Percentiles rank a stretch among this genome's conserved stretches.
Evolutionary conservation across 1,140 invertebrate genomes (phyloP).

Genomic region (Ostrea edulis): DNA sequence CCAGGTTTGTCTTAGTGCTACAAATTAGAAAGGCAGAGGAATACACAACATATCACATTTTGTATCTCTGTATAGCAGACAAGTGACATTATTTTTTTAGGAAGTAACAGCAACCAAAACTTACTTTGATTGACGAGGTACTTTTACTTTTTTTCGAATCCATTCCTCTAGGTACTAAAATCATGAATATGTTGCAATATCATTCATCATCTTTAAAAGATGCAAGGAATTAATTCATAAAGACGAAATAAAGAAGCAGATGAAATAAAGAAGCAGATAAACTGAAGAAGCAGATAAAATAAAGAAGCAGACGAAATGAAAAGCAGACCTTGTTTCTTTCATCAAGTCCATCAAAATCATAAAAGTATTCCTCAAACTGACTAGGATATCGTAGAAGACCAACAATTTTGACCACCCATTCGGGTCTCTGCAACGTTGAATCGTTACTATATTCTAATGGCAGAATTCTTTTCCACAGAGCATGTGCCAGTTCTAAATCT

Average conservation of each 20-base stretch:
- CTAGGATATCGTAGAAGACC: not conserved
- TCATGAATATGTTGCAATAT: not conserved
- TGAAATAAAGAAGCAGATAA: not conserved
- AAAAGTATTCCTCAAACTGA: not conserved
- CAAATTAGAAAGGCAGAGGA: not conserved
- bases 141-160: constrained; percentile 5
- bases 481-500: not conserved
- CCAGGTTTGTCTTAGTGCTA: not conserved
- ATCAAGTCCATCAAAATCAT: not conserved
- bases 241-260: not conserved
- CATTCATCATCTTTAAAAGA: not conserved
- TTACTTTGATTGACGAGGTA: not conserved
- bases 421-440: not conserved
- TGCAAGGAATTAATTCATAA: not conserved
- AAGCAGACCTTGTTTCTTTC: not conserved
- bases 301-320: too few species aligned
- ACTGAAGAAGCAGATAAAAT: not conserved
- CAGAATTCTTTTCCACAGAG: constrained; percentile 19
- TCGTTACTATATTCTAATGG: not conserved
- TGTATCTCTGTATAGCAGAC: not conserved
- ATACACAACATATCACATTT: not conserved
- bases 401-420: not conserved
- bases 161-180: not conserved
- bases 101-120: not conserved
- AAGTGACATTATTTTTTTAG: not conserved